These are phyloP conservation scores for Lycia hirtaria DNA, from an alignment of 2,888 invertebrate species.

Conservation along the genomic window DNA sequence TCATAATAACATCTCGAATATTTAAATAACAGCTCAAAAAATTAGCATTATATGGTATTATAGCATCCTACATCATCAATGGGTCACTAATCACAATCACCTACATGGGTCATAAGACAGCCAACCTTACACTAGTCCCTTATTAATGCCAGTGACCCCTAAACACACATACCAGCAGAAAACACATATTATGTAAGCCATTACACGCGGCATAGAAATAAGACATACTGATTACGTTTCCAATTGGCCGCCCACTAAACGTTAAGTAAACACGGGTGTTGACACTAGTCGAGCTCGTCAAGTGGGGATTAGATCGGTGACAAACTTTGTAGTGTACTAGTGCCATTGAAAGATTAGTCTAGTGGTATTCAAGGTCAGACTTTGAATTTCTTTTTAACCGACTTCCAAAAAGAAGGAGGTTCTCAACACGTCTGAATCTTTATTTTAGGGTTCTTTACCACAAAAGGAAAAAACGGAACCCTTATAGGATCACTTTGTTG, in stretches of 20 bases:
- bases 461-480: no score
- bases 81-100: no score
- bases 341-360: slow-evolving; percentile 13
- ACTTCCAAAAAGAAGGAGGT: no score
- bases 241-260: slow-evolving; percentile 31
- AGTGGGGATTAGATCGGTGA: slow-evolving; percentile 12
- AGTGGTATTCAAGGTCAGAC: slow-evolving; percentile 8
- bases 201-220: slow-evolving; percentile 38
- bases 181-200: slow-evolving; percentile 40
- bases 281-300: slow-evolving; percentile 20
- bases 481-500: no score
- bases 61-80: no score
- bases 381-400: no score
- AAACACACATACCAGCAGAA: slow-evolving; percentile 45
- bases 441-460: no score
- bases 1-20: no score
- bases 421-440: no score
- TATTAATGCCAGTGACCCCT: slow-evolving; percentile 49
- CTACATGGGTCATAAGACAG: neutral
- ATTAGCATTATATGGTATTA: no score
- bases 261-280: slow-evolving; percentile 26
- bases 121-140: neutral
- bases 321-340: slow-evolving; percentile 19
- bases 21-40: no score
- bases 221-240: slow-evolving; percentile 28